Evolutionary conservation across 2,888 invertebrate species (phyloP), one percentile per base, ranked within the genome.

Genomic region (Chironomus tentans): DNA sequence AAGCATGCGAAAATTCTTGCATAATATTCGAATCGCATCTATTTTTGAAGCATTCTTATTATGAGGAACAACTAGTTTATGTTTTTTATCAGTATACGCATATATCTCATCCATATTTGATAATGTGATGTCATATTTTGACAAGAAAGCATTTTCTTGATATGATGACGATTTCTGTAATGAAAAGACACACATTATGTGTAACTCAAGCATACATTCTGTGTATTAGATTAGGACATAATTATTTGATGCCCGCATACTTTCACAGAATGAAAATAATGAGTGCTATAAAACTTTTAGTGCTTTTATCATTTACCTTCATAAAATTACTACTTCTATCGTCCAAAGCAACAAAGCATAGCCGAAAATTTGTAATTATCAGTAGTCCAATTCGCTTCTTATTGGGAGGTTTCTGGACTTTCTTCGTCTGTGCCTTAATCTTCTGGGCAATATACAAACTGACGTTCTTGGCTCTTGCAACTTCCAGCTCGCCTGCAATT

Each of bases 311-410:
- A 38, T 7, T 65, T 48, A 74, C 74, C 74, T 47, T 74, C 21
- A 10, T 38, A 22, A n/a, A 28, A n/a, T 38, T 50, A 28, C 68
- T 7, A 48, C n/a, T 62, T 69, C 47, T 38, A 68, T 78, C 87
- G 80, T 86, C 88, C 28, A 90, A 87, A 22, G 93, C 92, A 76
- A 94, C 89, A 85, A 97, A 97, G 38, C 94, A 91, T 46, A 98
- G 86, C 84, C 95, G 94, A 83, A 95, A 97, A 86, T 96, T 97
- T 77, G 97, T 97, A 77, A 97, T 91, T 81, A 92, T 92, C 77
- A 98, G 85, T 38, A 91, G 87, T 0, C 97, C 98, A 77, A 91
- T 90, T 77, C 91, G 88, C 76, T 94, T 94, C 80, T 89, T 88
- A 81, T 92, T 92, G 77, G 91, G 87, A 79, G 93, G 92, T 80